Base-by-base conservation (phyloP, 2,113 vertebrate species). In the Bostrychus sinensis region DNA sequence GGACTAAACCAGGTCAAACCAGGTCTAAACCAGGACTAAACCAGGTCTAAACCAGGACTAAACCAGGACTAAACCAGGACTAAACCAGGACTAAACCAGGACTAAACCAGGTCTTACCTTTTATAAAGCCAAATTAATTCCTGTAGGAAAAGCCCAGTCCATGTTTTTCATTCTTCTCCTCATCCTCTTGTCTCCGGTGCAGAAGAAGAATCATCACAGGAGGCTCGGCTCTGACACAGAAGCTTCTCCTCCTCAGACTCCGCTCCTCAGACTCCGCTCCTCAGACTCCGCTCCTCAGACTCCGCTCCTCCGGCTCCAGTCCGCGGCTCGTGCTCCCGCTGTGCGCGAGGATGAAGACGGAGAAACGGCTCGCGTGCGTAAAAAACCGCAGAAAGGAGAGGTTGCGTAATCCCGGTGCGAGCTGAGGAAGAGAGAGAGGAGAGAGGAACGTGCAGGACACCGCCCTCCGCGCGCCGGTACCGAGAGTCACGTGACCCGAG, bases 391-490 rank as follows among this genome's bases (percentile, higher is more conserved):
- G 1, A 1, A 42, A 8, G 14, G 16, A 2, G n/a, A 42, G 16
- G 16, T 41, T 41, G n/a, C 39, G n/a, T 45, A 22, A 22, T 45
- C 42, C 45, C 25, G 23, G 20, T 46, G 19, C 20, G 20, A 2
- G 46, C 53, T 63, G 20, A 25, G 36, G 39, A 14, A 23, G 8
- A 3, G 25, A 54, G 34, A 39, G 56, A 59, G 26, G 42, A 62
- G 41, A 60, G 62, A 51, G 41, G 32, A 17, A 46, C 38, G 54
- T 56, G 38, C 54, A 22, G 65, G 34, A 56, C 78, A 61, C 93
- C 71, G 88, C 90, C 89, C 90, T 93, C 94, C 95, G 93, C 94
- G 92, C 93, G 90, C 78, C 92, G 84, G 91, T 91, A 87, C 70
- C 66, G 86, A 70, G 0, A 81, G 92, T 91, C 94, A 94, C 90